Conservation (phyloP, 2,888 invertebrate species). For the Agapostemon virescens region DNA sequence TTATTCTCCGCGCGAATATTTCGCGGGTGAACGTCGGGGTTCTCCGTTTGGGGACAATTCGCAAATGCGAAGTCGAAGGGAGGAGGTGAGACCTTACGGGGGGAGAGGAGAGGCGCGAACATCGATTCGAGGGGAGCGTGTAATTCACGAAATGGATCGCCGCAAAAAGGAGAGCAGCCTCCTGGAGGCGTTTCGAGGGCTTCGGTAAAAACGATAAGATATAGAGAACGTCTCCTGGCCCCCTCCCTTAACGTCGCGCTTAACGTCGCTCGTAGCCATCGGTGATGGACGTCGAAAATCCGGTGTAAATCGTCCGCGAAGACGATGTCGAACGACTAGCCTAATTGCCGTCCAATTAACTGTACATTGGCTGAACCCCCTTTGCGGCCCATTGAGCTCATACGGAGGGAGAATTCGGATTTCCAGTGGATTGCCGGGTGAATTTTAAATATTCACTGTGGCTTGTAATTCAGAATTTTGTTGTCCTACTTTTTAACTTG, state of each 20-base stretch:
- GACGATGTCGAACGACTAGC: constrained; percentile 44
- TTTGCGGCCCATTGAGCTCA: neutral
- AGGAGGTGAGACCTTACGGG: no score
- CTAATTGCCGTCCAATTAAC: constrained; percentile 63
- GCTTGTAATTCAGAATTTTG: no score
- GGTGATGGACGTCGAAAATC: constrained; percentile 8
- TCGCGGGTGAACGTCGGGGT: neutral
- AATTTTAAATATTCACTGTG: no score
- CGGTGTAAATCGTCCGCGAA: constrained; percentile 52
- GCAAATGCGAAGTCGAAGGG: constrained; percentile 24
- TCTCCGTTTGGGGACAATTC: constrained; percentile 30
- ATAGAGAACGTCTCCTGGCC: constrained; percentile 8
- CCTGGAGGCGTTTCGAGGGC: constrained; percentile 24
- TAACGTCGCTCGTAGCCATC: neutral
- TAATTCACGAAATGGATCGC: constrained; percentile 70
- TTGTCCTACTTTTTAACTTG: no score
- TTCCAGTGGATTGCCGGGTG: neutral
- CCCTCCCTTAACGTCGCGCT: neutral
- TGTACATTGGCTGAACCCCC: neutral
- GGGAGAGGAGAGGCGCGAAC: neutral
- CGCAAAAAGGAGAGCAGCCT: constrained; percentile 49
- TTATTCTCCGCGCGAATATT: neutral
- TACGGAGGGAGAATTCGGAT: neutral
- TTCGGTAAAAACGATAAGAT: constrained; percentile 51
- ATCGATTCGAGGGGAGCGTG: constrained; percentile 54